Percentiles rank a stretch among this genome's conserved stretches.
phyloP scores from a whole-genome alignment of 2,888 invertebrate genomes.

The Melitaea athalia region DNA sequence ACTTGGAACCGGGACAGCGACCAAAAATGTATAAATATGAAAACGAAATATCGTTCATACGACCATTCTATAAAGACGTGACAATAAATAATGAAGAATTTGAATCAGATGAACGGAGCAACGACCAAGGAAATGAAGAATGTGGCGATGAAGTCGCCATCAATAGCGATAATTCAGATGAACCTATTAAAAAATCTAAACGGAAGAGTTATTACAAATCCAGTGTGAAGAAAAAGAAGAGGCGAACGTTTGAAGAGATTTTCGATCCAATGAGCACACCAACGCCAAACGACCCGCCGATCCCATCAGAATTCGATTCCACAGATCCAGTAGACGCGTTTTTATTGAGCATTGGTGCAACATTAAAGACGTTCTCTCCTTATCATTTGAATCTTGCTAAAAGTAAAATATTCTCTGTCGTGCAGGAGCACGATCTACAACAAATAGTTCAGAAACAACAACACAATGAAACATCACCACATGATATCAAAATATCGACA shows the following conservation, averaged over 20 bases:
- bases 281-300: conserved; percentile 45
- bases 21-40: conserved; percentile 69
- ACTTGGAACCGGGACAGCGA: conserved; percentile 44
- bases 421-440: conserved; percentile 74
- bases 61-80: conserved; percentile 65
- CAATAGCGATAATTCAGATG: conserved; percentile 52
- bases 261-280: conserved; percentile 45
- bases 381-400: conserved; percentile 76
- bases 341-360: conserved; percentile 68
- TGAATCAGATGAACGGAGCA: conserved; percentile 46
- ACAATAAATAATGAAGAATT: conserved; percentile 43
- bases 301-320: conserved; percentile 55
- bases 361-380: conserved; percentile 68
- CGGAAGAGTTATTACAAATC: conserved; percentile 44
- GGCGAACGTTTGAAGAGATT: conserved; percentile 41
- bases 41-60: conserved; percentile 63
- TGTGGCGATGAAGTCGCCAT: conserved; percentile 44
- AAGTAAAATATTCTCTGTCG: conserved; percentile 72
- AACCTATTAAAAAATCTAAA: conserved; percentile 44
- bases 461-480: conserved; percentile 40
- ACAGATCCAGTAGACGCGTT: conserved; percentile 72
- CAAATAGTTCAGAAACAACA: conserved; percentile 67
- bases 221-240: conserved; percentile 46
- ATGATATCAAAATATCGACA: conserved; percentile 52
- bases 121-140: conserved; percentile 48